A percentile compares a stretch with the other conserved stretches of the same genome.
These are phyloP conservation scores for Ophioderma brevispina DNA, from an alignment of 35 echinoderm and acorn worm genomes.

Conservation along the genomic window DNA sequence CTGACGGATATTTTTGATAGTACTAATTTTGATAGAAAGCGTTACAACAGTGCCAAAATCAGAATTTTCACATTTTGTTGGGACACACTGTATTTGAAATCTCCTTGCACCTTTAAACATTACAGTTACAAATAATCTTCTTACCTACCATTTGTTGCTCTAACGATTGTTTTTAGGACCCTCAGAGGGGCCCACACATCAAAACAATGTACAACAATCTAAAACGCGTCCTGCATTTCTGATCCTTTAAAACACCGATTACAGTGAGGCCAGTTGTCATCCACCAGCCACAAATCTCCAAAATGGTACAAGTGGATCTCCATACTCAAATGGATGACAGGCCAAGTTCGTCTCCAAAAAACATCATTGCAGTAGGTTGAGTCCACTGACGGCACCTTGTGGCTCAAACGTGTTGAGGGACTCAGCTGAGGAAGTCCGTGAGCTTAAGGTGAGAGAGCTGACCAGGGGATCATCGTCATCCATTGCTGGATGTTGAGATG, in stretches of 20 bases:
- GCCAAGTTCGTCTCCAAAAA: slow-evolving; percentile 82
- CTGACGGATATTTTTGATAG: too few species aligned
- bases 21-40: too few species aligned
- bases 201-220: not conserved
- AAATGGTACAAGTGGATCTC: slow-evolving; percentile 63
- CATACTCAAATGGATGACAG: slow-evolving; percentile 61
- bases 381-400: not conserved
- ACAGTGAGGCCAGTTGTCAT: not conserved
- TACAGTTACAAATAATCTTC: too few species aligned
- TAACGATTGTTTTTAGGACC: not conserved
- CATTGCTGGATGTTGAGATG: too few species aligned
- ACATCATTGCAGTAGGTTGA: slow-evolving; percentile 68
- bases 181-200: not conserved
- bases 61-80: too few species aligned
- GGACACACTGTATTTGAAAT: too few species aligned
- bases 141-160: slow-evolving; percentile 1
- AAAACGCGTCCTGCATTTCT: not conserved
- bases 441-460: too few species aligned
- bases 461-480: too few species aligned
- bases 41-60: too few species aligned
- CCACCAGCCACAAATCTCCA: slow-evolving; percentile 71
- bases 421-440: not conserved
- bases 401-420: not conserved
- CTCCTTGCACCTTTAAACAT: too few species aligned
- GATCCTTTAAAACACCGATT: not conserved